Base-by-base conservation (phyloP, 2,113 vertebrate genomes). In the Megaleporinus macrocephalus region DNA sequence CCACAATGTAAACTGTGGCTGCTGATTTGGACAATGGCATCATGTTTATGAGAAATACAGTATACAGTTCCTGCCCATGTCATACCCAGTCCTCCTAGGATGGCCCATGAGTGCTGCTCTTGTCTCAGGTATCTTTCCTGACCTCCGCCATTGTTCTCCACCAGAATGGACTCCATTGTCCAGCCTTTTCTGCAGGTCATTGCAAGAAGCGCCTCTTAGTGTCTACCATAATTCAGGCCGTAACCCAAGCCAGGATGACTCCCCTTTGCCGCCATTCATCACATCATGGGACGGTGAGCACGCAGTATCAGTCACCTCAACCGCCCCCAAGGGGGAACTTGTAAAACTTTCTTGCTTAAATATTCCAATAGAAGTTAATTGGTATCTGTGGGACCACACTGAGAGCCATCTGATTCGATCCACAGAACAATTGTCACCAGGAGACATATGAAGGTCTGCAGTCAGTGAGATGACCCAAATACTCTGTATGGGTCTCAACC, bases 201-300 rank as follows among this genome's bases (percentile, higher is more conserved):
- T 95, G 93, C 92, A 88, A 91, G 89, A 94, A 95, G 92, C 93
- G 91, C 94, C 93, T 96, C 93, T 96, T 95, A 94, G 94, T 94
- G 95, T 96, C 95, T 93, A 91, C 94, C 95, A 95, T 94, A 96
- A 95, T 95, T 96, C 94, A 92, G 93, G 89, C 92, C 91, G 96
- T 95, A 96, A 96, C 93, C 92, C 86, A 89, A 95, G 90, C 93
- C 83, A 83, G 83, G 92, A 94, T 93, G 92, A 90, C 92, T 90
- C 93, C 66, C 73, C 88, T 91, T 86, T 90, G 83, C 91, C 87
- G 88, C 89, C 92, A 89, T 92, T 92, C 90, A 87, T 88, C 85
- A 87, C 87, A 87, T 93, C 90, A 91, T 89, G 86, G 83, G 91
- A 93, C 82, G 88, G 87, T 92, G 90, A 93, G 90, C 91, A 91